phyloP scores from a whole-genome alignment of 2,888 invertebrate species.

The Drosophila greeni region DNA sequence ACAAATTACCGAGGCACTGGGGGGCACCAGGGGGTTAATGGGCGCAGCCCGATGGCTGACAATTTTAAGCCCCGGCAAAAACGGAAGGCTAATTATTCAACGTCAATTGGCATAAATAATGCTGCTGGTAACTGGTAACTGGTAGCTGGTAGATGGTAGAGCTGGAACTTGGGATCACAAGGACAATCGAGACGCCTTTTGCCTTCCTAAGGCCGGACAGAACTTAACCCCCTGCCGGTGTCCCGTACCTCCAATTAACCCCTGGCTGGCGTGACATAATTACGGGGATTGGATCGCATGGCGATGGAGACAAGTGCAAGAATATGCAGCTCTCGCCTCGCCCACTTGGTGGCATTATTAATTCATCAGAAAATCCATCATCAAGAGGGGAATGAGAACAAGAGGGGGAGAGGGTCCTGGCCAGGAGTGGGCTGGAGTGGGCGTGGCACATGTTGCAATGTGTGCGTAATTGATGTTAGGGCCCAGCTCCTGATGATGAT shows the following conservation, averaged over 20 bases:
- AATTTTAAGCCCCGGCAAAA: slow-evolving; percentile 35
- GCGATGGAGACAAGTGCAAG: slow-evolving; percentile 25
- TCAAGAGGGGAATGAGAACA: slow-evolving; percentile 27
- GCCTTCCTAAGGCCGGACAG: slow-evolving; percentile 21
- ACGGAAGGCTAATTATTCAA: slow-evolving; percentile 66
- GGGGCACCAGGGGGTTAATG: slow-evolving; percentile 6
- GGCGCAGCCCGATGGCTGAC: slow-evolving; percentile 24
- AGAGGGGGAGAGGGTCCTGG: too few species aligned
- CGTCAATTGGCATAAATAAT: slow-evolving; percentile 72
- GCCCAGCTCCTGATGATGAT: slow-evolving; percentile 11
- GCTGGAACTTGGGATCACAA: too few species aligned
- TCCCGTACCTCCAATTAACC: slow-evolving; percentile 20
- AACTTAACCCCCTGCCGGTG: not conserved
- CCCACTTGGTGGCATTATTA: slow-evolving; percentile 36
- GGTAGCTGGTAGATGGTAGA: too few species aligned
- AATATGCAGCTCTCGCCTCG: slow-evolving; percentile 31
- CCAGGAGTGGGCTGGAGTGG: slow-evolving; percentile 1
- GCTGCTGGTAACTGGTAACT: slow-evolving; percentile 27
- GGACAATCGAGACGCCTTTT: slow-evolving; percentile 31
- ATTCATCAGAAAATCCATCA: slow-evolving; percentile 37
- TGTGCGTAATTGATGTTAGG: slow-evolving; percentile 50
- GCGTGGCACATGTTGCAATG: slow-evolving; percentile 43
- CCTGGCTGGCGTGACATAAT: slow-evolving; percentile 41
- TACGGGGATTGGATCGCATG: slow-evolving; percentile 31
- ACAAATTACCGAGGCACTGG: slow-evolving; percentile 43